Base-by-base conservation (phyloP, 2,888 invertebrate genomes). In the Campoplex nolae region DNA sequence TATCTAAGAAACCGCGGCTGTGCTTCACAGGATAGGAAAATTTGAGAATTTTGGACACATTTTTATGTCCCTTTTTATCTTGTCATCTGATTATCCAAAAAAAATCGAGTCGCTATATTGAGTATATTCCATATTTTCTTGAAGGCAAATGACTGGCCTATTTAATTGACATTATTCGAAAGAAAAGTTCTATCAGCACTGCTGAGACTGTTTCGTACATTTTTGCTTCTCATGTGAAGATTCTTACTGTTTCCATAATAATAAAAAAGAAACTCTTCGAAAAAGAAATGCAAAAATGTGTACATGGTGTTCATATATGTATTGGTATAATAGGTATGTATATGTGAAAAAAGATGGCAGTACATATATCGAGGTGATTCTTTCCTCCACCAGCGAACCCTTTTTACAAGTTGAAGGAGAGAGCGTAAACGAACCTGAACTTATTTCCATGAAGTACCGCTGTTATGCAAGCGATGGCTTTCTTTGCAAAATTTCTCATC, bases 371-470 rank as follows among this genome's bases (percentile, higher is more conserved):
- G 18, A 75, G 35, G n/a, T 23, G 32, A 4, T 48, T 62, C 73
- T 71, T 79, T 75, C 74, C 32, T 32, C 75, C 68, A 23, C 48
- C 75, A 58, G 6, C 38, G 42, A 45, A 74, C 58, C 51, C 32
- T 42, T n/a, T 58, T 58, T 35, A 58, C 54, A 9, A 56, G 35
- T 13, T 62, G 42, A 45, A 42, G 28, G 62, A 71, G 18, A 38
- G 18, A 67, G 13, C 45, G 68, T 51, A 80, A 84, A 62, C 68
- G 68, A 70, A 28, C 56, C 48, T 54, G 51, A 75, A 80, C 70
- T n/a, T 42, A 75, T 84, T 84, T 80, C 62, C 62, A 70, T 58
- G 65, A 71, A 75, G 62, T 70, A 80, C 65, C 76, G 51, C n/a
- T 45, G 32, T 58, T 28, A 38, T 32, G 35, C 18, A 70, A 28